phyloP scores from a whole-genome alignment of 2,113 vertebrate genomes.

The Pipa parva region DNA sequence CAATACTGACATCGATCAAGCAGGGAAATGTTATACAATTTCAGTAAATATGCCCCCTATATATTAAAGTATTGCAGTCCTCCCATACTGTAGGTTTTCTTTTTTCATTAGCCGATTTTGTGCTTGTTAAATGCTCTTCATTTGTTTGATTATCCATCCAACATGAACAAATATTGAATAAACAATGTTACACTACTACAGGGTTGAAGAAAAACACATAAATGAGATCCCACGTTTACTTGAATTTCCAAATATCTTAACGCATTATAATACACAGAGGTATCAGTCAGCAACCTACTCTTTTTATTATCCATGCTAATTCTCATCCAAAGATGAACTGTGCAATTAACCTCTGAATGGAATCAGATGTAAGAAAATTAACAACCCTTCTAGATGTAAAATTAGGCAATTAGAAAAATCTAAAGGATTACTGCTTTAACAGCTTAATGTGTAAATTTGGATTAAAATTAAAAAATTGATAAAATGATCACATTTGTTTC shows the following conservation, averaged over 20 bases:
- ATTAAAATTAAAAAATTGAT: too few relatives aligned
- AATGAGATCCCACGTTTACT: not conserved
- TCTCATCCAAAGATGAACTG: not conserved
- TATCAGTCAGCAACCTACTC: not conserved
- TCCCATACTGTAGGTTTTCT: too few relatives aligned
- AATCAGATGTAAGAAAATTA: not conserved
- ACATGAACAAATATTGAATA: not conserved
- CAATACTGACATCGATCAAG: too few relatives aligned
- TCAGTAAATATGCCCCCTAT: too few relatives aligned
- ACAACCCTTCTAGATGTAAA: not conserved
- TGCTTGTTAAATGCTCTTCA: not conserved
- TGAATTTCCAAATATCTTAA: not conserved
- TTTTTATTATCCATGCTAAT: not conserved
- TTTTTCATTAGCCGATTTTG: too few relatives aligned
- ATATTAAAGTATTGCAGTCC: too few relatives aligned
- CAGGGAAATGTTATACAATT: too few relatives aligned
- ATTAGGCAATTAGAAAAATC: constrained; percentile 4
- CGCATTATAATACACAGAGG: not conserved
- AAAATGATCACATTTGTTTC: too few relatives aligned
- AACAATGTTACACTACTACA: not conserved
- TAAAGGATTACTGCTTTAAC: not conserved
- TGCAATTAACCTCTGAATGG: constrained; percentile 7
- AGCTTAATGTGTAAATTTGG: too few relatives aligned
- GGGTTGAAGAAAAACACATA: not conserved
- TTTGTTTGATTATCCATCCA: not conserved